These are phyloP conservation scores for Zygothrica quintamaculata DNA, from an alignment of 2,888 invertebrate species.

Conservation along the genomic window DNA sequence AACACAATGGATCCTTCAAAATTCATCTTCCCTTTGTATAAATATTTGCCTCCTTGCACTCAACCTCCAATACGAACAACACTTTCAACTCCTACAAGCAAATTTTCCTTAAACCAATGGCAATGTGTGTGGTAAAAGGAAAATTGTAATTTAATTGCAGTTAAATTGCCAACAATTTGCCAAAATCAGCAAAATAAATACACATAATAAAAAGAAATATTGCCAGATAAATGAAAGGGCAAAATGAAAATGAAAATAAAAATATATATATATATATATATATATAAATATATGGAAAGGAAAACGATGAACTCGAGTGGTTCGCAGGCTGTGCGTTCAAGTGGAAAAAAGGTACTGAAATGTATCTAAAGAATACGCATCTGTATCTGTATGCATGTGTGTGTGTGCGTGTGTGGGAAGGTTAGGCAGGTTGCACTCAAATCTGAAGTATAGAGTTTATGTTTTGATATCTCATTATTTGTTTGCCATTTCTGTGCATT, in stretches of 20 bases:
- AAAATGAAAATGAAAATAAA: conserved; percentile 5
- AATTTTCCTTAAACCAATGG: background rate
- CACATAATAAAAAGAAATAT: conserved; percentile 26
- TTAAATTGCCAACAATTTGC: conserved; percentile 80
- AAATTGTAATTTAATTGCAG: conserved; percentile 81
- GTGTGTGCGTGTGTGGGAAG: conserved; percentile 47
- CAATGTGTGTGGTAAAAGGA: conserved; percentile 62
- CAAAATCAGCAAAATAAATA: conserved; percentile 58
- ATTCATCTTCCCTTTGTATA: conserved; percentile 44
- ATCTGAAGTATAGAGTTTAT: conserved; percentile 34
- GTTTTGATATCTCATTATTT: conserved; percentile 64
- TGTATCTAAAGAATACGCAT: conserved; percentile 59
- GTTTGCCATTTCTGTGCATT: conserved; percentile 70
- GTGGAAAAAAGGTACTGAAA: conserved; percentile 73
- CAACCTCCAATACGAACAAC: conserved; percentile 9
- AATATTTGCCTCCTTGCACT: conserved; percentile 52
- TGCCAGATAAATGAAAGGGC: conserved; percentile 1
- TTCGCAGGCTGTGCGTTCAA: conserved; percentile 75
- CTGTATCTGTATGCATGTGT: conserved; percentile 12
- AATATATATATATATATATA: conserved; percentile 3
- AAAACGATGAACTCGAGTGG: conserved; percentile 44
- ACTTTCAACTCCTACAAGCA: conserved; percentile 6
- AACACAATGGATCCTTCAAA: conserved; percentile 43
- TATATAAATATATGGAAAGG: conserved; percentile 3
- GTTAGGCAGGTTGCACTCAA: conserved; percentile 59